Evolutionary conservation across 2,888 invertebrate genomes (phyloP), one percentile per base, ranked within the genome.

Genomic region (Drosophila algonquin): DNA sequence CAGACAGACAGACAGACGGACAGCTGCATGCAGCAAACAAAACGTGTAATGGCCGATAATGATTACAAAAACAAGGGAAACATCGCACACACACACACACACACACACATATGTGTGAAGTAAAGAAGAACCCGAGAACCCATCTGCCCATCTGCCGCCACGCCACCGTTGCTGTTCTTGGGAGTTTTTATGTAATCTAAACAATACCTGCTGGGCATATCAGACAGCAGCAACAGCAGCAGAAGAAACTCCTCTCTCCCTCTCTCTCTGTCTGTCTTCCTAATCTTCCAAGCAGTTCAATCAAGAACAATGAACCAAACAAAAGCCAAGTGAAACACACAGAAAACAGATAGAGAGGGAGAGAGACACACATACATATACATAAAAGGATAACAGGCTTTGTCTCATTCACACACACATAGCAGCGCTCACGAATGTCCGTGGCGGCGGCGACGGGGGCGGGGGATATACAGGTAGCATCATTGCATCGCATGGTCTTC

Each of bases 41-140:
- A 63, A 55, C 76, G 62, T 89, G 87, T 86, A 83, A 83, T 87
- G 65, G 79, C 73, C 73, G 74, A 70, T 87, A 83, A 83, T 83
- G 89, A 80, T 72, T 80, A 84, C 79, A 72, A 63, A 64, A 53
- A 51, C 55, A 64, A 64, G 63, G 64, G 48, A 79, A 76, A 72
- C 24, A 79, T 8, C 82, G 74, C 63, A 50, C 68, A 65, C 76
- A 67, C 64, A 56, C 63, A 50, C 68, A 65, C 76, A 67, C 64
- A 56, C 58, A 73, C n/a, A 48, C 27, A 21, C 53, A 48, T 21
- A 21, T 21, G 21, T 12, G 24, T 27, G 40, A 3, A 27, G 18
- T 4, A 14, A 18, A 12, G 55, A 24, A 14, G 69, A 55, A 55
- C 3, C 35, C 69, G 70, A 67, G 30, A 69, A 70, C 71, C 71